Evolutionary conservation across 2,113 vertebrate genomes (phyloP).

Genomic region (Channa argus): DNA sequence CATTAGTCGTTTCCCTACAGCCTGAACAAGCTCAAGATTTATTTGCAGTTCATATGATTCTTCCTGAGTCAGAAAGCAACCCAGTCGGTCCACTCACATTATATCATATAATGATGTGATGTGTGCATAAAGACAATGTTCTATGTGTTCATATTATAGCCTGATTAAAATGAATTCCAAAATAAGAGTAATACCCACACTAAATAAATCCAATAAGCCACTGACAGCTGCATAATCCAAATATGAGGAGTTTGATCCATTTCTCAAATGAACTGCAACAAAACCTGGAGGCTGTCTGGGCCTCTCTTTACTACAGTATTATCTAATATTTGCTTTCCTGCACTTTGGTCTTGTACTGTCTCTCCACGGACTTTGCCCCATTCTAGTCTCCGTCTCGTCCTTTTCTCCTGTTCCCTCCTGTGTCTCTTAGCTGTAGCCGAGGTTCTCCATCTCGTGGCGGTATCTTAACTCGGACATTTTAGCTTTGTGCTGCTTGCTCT

Average conservation of each 20-base stretch:
- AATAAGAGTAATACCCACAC: no score
- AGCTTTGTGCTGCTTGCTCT: constrained; percentile 98
- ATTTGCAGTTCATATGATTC: constrained; percentile 45
- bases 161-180: no score
- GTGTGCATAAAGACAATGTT: no score
- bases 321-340: constrained; percentile 6
- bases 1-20: not conserved
- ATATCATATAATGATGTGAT: no score
- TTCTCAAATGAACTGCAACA: constrained; percentile 48
- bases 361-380: not conserved
- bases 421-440: constrained; percentile 90
- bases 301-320: not conserved
- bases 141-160: no score
- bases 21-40: constrained; percentile 19
- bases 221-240: constrained; percentile 12
- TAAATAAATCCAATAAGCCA: constrained; percentile 4
- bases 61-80: constrained; percentile 47
- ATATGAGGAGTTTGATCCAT: constrained; percentile 27
- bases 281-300: constrained; percentile 30
- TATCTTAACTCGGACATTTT: constrained; percentile 97
- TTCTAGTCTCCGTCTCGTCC: not conserved
- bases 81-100: constrained; percentile 1
- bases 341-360: constrained; percentile 14
- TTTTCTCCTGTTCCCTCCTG: not conserved
- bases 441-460: constrained; percentile 96